Percentiles rank a stretch among this genome's conserved stretches.
Conservation (phyloP, 2,113 vertebrate species). For the Miniopterus natalensis region DNA sequence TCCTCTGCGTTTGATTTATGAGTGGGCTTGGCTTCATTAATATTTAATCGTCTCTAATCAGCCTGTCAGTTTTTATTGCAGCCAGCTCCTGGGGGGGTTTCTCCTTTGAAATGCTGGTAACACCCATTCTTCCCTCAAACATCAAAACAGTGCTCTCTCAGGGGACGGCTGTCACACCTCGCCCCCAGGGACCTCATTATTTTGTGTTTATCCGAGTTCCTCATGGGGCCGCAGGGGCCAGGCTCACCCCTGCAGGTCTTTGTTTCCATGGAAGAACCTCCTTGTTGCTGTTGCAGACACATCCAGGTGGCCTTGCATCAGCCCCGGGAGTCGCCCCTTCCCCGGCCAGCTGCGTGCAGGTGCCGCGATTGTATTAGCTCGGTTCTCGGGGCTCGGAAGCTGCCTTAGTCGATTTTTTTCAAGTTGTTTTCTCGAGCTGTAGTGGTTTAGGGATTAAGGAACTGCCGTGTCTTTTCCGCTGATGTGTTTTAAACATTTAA, state of each 20-base stretch:
- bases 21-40: constrained; percentile 31
- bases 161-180: constrained; percentile 63
- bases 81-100: constrained; percentile 9
- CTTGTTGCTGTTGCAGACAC: not conserved
- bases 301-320: not conserved
- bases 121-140: constrained; percentile 38
- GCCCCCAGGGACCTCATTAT: constrained; percentile 93
- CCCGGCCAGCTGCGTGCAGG: no score
- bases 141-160: constrained; percentile 83
- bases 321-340: no score
- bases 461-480: not conserved
- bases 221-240: not conserved
- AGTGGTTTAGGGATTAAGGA: not conserved
- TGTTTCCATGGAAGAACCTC: constrained; percentile 43
- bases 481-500: constrained; percentile 26
- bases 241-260: not conserved
- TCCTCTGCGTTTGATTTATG: constrained; percentile 29
- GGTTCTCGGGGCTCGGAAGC: not conserved
- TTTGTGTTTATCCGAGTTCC: constrained; percentile 79
- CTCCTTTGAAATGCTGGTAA: constrained; percentile 70
- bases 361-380: no score
- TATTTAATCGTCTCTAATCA: constrained; percentile 54
- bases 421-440: not conserved
- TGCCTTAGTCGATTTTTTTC: rapidly evolving
- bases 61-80: constrained; percentile 55